A percentile compares a stretch with the other conserved stretches of the same genome.
phyloP scores from a whole-genome alignment of 2,888 invertebrate genomes.

The Lampropteryx suffumata region DNA sequence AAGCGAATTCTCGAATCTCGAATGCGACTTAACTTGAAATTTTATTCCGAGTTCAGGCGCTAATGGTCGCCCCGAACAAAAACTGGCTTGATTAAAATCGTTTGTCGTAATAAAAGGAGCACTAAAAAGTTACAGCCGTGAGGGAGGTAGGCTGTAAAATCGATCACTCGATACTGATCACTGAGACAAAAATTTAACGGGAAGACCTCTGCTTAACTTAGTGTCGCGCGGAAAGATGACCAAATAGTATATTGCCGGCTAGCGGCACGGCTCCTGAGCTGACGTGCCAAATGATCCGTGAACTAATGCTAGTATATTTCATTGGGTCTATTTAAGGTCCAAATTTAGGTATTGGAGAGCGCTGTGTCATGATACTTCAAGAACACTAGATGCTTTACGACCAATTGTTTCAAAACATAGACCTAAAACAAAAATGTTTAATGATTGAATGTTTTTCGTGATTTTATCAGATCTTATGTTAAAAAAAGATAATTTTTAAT shows the following conservation, averaged over 20 bases:
- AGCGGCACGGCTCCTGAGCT: slow-evolving; percentile 14
- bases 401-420: too few species aligned
- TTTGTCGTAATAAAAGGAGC: slow-evolving; percentile 81
- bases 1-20: slow-evolving; percentile 71
- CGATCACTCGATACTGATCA: slow-evolving; percentile 77
- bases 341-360: slow-evolving; percentile 24
- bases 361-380: slow-evolving; percentile 9
- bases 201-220: slow-evolving; percentile 57
- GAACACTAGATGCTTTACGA: too few species aligned
- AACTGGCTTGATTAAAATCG: slow-evolving; percentile 82
- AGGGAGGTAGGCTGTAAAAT: slow-evolving; percentile 77
- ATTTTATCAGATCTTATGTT: too few species aligned
- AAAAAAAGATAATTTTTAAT: too few species aligned
- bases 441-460: too few species aligned
- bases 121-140: slow-evolving; percentile 81
- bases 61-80: slow-evolving; percentile 77
- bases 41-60: slow-evolving; percentile 72
- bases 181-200: slow-evolving; percentile 74
- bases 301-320: slow-evolving; percentile 65
- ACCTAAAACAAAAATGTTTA: too few species aligned
- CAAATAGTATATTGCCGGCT: slow-evolving; percentile 62
- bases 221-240: slow-evolving; percentile 40
- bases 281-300: slow-evolving; percentile 65
- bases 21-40: slow-evolving; percentile 71
- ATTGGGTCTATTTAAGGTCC: slow-evolving; percentile 45